These are phyloP conservation scores for Chionis minor DNA, from an alignment of 2,113 vertebrate genomes.

Conservation along the genomic window DNA sequence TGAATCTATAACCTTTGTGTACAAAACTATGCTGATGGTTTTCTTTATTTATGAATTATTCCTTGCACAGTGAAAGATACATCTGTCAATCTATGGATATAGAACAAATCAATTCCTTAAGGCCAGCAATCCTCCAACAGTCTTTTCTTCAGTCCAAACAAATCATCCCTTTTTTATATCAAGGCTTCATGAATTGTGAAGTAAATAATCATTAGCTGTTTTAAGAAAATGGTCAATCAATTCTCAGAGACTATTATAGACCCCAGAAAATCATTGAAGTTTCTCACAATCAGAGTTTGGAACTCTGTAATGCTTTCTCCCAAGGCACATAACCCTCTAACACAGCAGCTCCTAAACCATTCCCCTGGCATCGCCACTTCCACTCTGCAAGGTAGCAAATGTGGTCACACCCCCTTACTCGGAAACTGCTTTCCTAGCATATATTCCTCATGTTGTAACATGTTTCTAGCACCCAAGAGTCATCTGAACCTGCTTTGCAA, in stretches of 20 bases:
- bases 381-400: conserved; percentile 2
- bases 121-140: not conserved
- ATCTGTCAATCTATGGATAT: not conserved
- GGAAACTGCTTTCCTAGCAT: conserved; percentile 49
- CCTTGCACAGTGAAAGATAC: not conserved
- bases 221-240: not conserved
- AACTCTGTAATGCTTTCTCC: not conserved
- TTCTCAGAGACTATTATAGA: not conserved
- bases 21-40: not conserved
- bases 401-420: conserved; percentile 52
- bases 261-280: not conserved
- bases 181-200: not conserved
- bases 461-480: conserved; percentile 7
- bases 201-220: not conserved
- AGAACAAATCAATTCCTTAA: not conserved
- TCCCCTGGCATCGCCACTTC: not conserved
- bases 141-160: not conserved
- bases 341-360: not conserved
- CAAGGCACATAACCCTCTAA: not conserved
- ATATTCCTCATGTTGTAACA: conserved; percentile 40
- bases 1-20: not conserved
- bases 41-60: not conserved
- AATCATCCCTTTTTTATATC: not conserved
- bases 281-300: not conserved
- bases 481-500: conserved; percentile 34